phyloP scores from a whole-genome alignment of 2,888 invertebrate genomes.

The Toxonevra muliebris region DNA sequence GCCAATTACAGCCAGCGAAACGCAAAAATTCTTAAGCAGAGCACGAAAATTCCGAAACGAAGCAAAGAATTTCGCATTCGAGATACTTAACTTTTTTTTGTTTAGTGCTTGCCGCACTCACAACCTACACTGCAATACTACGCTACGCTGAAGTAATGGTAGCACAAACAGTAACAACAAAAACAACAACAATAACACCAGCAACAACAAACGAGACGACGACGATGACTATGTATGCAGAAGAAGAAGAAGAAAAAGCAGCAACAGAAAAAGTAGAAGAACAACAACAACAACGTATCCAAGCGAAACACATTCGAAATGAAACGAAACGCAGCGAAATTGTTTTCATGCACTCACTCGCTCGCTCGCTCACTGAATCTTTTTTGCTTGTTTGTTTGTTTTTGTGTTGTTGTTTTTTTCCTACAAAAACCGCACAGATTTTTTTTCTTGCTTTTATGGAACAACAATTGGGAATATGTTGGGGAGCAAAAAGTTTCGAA shows the following conservation, averaged over 20 bases:
- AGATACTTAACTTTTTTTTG: constrained; percentile 1
- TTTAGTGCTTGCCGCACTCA: neutral
- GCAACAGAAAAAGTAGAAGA: neutral
- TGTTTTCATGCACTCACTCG: neutral
- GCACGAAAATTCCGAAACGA: constrained; percentile 43
- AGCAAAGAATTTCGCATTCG: constrained; percentile 40
- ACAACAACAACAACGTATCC: neutral
- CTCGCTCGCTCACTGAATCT: neutral
- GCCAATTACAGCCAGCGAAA: constrained; percentile 37
- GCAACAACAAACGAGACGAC: constrained; percentile 11
- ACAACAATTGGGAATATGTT: too few relatives aligned
- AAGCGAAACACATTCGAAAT: constrained; percentile 2
- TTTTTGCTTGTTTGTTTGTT: too few relatives aligned
- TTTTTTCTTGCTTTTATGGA: too few relatives aligned
- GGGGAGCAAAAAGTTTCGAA: too few relatives aligned
- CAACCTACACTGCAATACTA: neutral
- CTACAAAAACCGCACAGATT: too few relatives aligned
- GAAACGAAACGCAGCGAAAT: constrained; percentile 4
- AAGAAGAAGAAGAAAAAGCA: neutral
- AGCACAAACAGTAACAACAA: neutral
- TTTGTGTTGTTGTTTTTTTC: too few relatives aligned
- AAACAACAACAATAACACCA: constrained; percentile 15
- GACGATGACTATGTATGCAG: constrained; percentile 12
- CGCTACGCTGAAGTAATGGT: neutral
- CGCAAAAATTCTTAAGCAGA: constrained; percentile 38